Conservation (phyloP, 2,113 vertebrate genomes). For the Lathamus discolor region DNA sequence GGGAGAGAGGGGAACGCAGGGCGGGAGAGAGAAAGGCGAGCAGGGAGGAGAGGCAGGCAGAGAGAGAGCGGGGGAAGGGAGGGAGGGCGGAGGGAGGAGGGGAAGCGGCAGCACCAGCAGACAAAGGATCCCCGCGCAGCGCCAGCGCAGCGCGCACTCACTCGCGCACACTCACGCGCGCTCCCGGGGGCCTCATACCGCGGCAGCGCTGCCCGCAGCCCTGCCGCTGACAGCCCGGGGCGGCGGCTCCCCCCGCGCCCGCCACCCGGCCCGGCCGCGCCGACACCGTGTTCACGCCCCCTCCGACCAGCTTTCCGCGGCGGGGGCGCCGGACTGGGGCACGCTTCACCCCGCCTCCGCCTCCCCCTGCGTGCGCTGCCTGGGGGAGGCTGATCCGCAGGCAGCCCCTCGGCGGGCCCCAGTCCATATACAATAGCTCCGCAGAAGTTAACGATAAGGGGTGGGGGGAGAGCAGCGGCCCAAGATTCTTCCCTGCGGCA, state of each 20-base stretch:
- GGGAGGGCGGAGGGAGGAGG: not conserved
- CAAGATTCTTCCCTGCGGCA: not conserved
- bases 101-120: conserved; percentile 12
- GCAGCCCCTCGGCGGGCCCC: not conserved
- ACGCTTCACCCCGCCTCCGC: not conserved
- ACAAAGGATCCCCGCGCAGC: conserved; percentile 55
- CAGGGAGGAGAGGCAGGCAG: conserved; percentile 32
- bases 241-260: not conserved
- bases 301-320: not conserved
- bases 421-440: not conserved
- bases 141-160: not conserved
- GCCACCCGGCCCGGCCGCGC: not conserved
- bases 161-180: not conserved
- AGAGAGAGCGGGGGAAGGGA: not conserved
- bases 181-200: not conserved
- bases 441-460: not conserved
- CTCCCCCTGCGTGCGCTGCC: not conserved
- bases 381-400: not conserved
- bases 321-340: not conserved
- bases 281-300: not conserved
- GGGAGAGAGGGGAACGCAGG: not conserved
- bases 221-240: not conserved
- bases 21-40: conserved; percentile 13
- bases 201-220: not conserved
- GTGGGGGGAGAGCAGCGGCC: not conserved